Percentiles rank a stretch among this genome's conserved stretches.
Conservation (phyloP, 2,797 vertebrate genomes). For the Pteronotus mesoamericanus region DNA sequence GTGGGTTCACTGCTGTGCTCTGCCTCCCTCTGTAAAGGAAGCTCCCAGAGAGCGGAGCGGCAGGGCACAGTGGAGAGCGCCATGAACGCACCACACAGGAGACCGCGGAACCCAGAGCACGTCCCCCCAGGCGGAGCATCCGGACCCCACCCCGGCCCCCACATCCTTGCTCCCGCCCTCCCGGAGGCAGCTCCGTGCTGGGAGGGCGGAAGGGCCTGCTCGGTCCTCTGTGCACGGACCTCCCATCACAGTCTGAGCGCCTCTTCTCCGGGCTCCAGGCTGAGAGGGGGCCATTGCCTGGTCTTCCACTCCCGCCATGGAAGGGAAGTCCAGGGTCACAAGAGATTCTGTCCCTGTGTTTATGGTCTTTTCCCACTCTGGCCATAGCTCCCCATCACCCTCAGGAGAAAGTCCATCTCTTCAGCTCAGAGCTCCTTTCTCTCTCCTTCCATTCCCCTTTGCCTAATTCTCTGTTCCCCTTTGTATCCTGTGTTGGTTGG, state of each 20-base stretch:
- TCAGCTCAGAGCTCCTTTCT: background rate
- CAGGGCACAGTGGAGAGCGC: background rate
- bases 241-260: background rate
- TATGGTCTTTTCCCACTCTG: background rate
- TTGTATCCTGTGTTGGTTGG: background rate
- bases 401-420: background rate
- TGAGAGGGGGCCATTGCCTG: background rate
- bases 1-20: background rate
- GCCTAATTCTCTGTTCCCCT: background rate
- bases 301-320: background rate
- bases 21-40: background rate
- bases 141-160: background rate
- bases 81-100: background rate
- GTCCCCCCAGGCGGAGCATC: background rate
- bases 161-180: background rate
- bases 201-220: background rate
- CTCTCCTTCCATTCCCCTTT: background rate
- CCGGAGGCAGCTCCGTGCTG: background rate
- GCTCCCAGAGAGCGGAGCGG: background rate
- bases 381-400: background rate
- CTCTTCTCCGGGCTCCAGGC: background rate
- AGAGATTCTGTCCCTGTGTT: rapidly evolving
- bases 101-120: background rate
- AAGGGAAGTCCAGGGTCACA: background rate
- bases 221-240: background rate